A percentile compares a stretch with the other conserved stretches of the same genome.
Evolutionary conservation across 2,888 invertebrate genomes (phyloP).

Genomic region (Perizoma flavofasciatum): DNA sequence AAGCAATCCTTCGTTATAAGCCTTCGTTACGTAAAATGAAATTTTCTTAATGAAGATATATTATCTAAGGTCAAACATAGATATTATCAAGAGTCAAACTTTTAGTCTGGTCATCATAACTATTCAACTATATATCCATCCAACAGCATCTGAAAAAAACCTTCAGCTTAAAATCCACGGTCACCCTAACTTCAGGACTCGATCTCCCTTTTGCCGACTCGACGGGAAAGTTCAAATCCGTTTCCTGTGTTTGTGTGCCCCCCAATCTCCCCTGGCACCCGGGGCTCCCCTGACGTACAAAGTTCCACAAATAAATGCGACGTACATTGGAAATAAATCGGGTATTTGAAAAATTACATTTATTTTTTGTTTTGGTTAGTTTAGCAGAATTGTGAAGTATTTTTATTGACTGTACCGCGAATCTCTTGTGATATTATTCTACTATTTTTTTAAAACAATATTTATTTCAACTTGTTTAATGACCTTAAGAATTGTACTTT

Average conservation of each 20-base stretch:
- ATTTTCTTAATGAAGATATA: too few species aligned
- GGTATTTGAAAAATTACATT: constrained; percentile 63
- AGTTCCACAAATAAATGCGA: constrained; percentile 70
- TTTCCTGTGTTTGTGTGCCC: constrained; percentile 81
- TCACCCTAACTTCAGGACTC: constrained; percentile 57
- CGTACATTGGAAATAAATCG: constrained; percentile 67
- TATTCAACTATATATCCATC: too few species aligned
- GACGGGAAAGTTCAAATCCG: constrained; percentile 76
- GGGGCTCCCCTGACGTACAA: constrained; percentile 56
- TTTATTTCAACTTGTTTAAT: too few species aligned
- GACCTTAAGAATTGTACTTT: neutral
- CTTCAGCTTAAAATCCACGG: constrained; percentile 37
- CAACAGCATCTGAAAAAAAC: constrained; percentile 6
- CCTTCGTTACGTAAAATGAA: too few species aligned
- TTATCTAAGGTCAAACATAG: too few species aligned
- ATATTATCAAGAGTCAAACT: too few species aligned
- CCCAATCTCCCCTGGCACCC: constrained; percentile 51
- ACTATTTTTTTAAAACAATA: too few species aligned
- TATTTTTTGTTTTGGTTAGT: constrained; percentile 37
- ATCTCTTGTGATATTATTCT: too few species aligned
- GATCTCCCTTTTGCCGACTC: constrained; percentile 67
- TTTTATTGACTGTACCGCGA: too few species aligned
- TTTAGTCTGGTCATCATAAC: too few species aligned
- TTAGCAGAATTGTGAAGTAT: neutral
- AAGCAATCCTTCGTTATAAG: too few species aligned